Evolutionary conservation across 1,140 invertebrate genomes (phyloP).

Genomic region (Ridgeia piscesae): DNA sequence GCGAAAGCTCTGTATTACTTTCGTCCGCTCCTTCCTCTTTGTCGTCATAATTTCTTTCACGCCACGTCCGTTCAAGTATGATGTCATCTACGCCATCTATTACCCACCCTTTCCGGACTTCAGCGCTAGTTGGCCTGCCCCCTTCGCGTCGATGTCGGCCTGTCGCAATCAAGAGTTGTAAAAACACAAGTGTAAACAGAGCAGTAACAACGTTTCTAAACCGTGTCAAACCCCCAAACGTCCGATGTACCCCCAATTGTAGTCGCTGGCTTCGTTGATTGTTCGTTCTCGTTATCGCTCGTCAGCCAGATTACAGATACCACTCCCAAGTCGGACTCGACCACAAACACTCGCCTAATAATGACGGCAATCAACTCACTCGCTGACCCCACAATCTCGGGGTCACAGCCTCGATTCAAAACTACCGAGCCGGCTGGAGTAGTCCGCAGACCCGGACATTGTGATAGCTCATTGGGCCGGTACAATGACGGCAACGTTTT

Average conservation of each 20-base stretch:
- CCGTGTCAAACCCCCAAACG: neutral
- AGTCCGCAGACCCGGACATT: neutral
- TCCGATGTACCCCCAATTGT: neutral
- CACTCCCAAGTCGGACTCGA: neutral
- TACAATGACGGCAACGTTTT: neutral
- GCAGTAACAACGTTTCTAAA: neutral
- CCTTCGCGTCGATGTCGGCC: neutral
- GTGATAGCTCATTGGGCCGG: neutral
- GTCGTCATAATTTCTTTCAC: neutral
- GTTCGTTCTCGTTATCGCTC: neutral
- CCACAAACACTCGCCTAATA: neutral
- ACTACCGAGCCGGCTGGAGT: neutral
- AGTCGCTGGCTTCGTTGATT: neutral
- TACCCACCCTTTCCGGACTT: neutral
- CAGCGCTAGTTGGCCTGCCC: neutral
- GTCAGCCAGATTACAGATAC: neutral
- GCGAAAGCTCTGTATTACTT: slow-evolving; percentile 10
- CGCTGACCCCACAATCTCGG: neutral
- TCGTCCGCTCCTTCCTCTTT: slow-evolving; percentile 16
- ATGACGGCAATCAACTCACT: neutral
- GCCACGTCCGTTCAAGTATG: neutral
- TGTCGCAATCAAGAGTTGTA: neutral
- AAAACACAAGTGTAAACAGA: neutral
- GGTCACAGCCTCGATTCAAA: neutral
- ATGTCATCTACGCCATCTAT: neutral